Evolutionary conservation across 2,113 vertebrate genomes (phyloP).

Genomic region (Nyctereutes procyonoides): DNA sequence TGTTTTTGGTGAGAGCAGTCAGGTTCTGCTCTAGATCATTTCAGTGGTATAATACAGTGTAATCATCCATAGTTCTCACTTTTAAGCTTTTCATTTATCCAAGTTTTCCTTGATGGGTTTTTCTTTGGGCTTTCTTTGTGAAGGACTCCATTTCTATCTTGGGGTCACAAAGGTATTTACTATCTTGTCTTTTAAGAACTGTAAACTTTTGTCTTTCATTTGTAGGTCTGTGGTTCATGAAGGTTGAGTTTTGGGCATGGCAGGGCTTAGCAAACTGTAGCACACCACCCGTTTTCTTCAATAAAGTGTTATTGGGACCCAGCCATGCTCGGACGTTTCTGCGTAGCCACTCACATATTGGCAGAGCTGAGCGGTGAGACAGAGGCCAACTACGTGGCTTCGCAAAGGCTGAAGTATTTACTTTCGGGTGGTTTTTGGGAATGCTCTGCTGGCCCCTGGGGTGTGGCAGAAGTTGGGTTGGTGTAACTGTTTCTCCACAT

Average conservation of each 20-base stretch:
- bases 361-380: background rate
- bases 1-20: background rate
- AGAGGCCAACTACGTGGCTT: background rate
- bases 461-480: background rate
- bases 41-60: no score
- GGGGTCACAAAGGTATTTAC: background rate
- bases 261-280: no score
- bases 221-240: background rate
- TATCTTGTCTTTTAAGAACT: background rate
- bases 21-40: background rate
- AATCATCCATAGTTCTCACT: background rate
- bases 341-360: no score
- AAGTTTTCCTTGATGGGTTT: background rate
- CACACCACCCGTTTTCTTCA: background rate
- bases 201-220: background rate
- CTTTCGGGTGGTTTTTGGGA: background rate
- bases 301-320: background rate
- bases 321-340: no score
- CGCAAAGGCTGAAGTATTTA: background rate
- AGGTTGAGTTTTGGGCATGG: background rate
- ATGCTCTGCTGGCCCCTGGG: no score
- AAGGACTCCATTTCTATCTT: background rate
- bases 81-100: background rate
- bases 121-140: background rate
- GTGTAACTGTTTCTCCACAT: no score